A percentile compares a stretch with the other conserved stretches of the same genome.
phyloP scores from a whole-genome alignment of 1,140 invertebrate species.

The Paraescarpia echinospica region DNA sequence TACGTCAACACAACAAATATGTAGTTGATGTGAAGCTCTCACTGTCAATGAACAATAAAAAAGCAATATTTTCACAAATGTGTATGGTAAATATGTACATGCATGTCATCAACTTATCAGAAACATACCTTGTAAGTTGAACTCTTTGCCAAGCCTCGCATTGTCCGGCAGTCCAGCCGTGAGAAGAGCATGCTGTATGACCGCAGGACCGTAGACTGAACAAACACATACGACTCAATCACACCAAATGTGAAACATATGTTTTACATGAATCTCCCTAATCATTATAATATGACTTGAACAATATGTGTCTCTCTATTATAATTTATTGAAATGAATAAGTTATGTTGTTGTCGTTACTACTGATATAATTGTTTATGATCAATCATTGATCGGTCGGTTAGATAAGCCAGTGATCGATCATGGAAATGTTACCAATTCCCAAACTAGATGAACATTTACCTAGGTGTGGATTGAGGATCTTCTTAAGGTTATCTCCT shows the following conservation, averaged over 20 bases:
- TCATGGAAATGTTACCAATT: conserved; percentile 1
- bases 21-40: too few relatives aligned
- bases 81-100: neutral
- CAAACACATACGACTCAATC: neutral
- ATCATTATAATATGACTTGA: too few relatives aligned
- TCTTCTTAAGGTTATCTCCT: conserved; percentile 81
- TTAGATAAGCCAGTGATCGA: conserved; percentile 8
- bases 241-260: too few relatives aligned
- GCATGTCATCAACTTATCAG: conserved; percentile 15
- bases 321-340: too few relatives aligned
- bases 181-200: conserved; percentile 86
- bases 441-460: conserved; percentile 34
- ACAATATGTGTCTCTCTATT: too few relatives aligned
- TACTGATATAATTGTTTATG: too few relatives aligned
- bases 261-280: too few relatives aligned
- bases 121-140: conserved; percentile 62
- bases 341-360: too few relatives aligned
- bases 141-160: conserved; percentile 66
- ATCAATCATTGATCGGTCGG: too few relatives aligned
- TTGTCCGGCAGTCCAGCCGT: conserved; percentile 69
- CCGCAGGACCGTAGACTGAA: conserved; percentile 75
- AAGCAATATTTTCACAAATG: neutral
- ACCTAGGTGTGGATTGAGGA: conserved; percentile 80
- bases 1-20: too few relatives aligned
- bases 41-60: too few relatives aligned